Conservation (phyloP, 1,140 invertebrate species). For the Eumaeus atala region DNA sequence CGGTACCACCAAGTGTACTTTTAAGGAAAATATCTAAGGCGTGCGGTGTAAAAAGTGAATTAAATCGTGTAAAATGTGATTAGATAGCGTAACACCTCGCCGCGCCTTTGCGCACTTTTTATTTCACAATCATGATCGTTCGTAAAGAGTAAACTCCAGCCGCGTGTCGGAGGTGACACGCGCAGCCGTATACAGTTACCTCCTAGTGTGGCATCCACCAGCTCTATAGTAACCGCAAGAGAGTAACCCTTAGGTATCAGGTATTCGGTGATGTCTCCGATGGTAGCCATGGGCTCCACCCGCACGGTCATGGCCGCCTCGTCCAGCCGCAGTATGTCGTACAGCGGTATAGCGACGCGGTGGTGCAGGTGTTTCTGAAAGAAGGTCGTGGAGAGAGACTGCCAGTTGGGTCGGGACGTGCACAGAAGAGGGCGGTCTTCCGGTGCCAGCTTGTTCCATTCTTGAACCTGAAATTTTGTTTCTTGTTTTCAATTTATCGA, state of each 20-base stretch:
- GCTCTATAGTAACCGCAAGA: slow-evolving; percentile 85
- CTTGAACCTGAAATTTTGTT: slow-evolving; percentile 56
- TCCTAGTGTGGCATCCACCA: slow-evolving; percentile 87
- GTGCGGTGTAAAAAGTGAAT: too few relatives aligned
- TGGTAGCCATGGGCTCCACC: slow-evolving; percentile 87
- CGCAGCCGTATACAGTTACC: too few relatives aligned
- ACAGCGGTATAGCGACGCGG: slow-evolving; percentile 76
- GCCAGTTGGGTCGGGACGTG: slow-evolving; percentile 80
- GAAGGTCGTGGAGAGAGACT: slow-evolving; percentile 80
- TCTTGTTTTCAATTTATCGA: too few relatives aligned
- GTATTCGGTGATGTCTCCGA: slow-evolving; percentile 85
- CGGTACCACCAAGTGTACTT: too few relatives aligned
- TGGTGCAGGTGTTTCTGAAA: slow-evolving; percentile 79
- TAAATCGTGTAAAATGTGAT: too few relatives aligned
- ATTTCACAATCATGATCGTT: too few relatives aligned
- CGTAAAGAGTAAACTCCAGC: too few relatives aligned
- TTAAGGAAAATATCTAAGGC: too few relatives aligned
- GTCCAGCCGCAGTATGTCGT: slow-evolving; percentile 83
- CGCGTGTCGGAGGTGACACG: too few relatives aligned
- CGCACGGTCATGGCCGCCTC: slow-evolving; percentile 77
- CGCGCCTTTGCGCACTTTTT: too few relatives aligned
- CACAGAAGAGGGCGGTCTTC: slow-evolving; percentile 75
- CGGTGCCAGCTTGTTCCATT: slow-evolving; percentile 76
- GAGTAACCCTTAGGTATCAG: slow-evolving; percentile 85
- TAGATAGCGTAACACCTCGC: too few relatives aligned